Evolutionary conservation across 2,888 invertebrate genomes (phyloP), one percentile per base, ranked within the genome.

Genomic region (Dicranocentrus wangi): DNA sequence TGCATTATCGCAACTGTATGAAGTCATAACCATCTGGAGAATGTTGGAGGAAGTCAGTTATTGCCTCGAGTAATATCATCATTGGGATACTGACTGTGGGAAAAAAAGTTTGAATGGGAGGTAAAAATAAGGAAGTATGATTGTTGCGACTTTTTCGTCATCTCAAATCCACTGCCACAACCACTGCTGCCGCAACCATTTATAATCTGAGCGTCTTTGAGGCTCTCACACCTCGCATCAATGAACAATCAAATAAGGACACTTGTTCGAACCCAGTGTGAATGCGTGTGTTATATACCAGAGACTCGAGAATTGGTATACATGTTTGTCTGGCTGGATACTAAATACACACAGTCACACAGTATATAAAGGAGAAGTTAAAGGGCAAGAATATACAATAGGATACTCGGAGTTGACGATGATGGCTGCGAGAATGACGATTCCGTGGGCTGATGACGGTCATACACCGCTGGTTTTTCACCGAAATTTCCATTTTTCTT

Each of bases 61-160:
- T 63, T 65, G 73, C 65, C 73, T 17, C 65, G n/a, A 65, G 61
- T 61, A 51, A 72, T 63, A 72, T 58, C 39, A 60, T 58, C 25
- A 55, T 55, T 25, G 55, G 25, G 25, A 55, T 25, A 25, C n/a
- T 15, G 7, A 47, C 32, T 15, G 10, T n/a, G 47, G 47, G 15
- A n/a, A n/a, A 47, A n/a, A 15, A 15, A 47, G 47, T 47, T 7
- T 5, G 2, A 47, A 25, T 25, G 25, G 7, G 32, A 8, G 17
- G 51, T 15, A 32, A 13, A 42, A 28, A 69, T 63, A 66, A 27
- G 66, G 27, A 23, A 47, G 17, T 8, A 66, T 23, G 1, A 47
- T 66, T 66, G 25, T 43, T 63, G 2, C 39, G 1, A 17, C 32
- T 39, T 15, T 23, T 63, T 19, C 55, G 28, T 32, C 70, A 71